Evolutionary conservation across 1,140 invertebrate genomes (phyloP).

Genomic region (Scaptomyza hsui): DNA sequence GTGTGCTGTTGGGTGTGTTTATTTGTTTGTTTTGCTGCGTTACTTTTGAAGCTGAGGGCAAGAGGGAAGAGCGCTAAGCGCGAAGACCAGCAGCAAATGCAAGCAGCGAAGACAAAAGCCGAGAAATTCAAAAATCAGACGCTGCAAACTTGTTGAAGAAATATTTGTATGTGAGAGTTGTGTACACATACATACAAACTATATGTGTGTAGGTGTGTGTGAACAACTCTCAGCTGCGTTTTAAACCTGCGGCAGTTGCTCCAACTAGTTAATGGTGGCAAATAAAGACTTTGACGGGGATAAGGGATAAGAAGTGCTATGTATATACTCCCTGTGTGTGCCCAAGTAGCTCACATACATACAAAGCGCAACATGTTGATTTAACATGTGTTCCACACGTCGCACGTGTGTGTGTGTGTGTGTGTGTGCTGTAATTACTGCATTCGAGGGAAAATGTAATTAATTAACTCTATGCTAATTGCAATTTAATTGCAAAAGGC

Average conservation of each 20-base stretch:
- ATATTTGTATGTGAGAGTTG: constrained; percentile 60
- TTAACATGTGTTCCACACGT: constrained; percentile 64
- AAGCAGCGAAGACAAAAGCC: constrained; percentile 52
- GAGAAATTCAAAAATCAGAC: constrained; percentile 75
- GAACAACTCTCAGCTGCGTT: constrained; percentile 49
- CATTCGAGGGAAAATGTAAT: constrained; percentile 59
- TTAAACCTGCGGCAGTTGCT: constrained; percentile 25
- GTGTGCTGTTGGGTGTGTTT: constrained; percentile 55
- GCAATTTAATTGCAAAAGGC: constrained; percentile 67
- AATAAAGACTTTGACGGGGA: constrained; percentile 28
- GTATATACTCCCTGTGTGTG: background rate
- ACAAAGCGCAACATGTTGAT: constrained; percentile 74
- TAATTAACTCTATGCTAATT: constrained; percentile 76
- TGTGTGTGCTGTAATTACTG: constrained; percentile 26
- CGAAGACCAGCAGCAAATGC: constrained; percentile 14
- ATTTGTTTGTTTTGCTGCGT: constrained; percentile 76
- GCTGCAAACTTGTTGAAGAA: constrained; percentile 76
- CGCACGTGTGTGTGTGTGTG: constrained; percentile 31
- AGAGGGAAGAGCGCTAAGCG: constrained; percentile 7
- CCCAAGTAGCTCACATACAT: constrained; percentile 5
- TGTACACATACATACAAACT: too few species aligned
- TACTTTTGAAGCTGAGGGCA: constrained; percentile 29
- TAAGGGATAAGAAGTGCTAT: background rate
- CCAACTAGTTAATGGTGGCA: constrained; percentile 23
- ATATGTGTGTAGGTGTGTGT: constrained; percentile 3